Base-by-base conservation (phyloP, 2,113 vertebrate genomes). In the Barbus barbus region DNA sequence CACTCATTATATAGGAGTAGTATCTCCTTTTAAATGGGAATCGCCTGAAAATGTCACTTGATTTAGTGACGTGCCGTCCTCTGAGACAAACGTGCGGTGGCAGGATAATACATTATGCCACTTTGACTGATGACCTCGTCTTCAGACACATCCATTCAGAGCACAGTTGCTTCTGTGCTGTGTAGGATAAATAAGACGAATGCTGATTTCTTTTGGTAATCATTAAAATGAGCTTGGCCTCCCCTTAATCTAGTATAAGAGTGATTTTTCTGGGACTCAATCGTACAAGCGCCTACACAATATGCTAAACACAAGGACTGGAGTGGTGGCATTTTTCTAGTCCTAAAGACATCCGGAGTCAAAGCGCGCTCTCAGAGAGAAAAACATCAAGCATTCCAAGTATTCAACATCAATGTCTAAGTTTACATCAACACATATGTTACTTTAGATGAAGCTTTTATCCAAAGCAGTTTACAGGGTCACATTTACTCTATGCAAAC, bases 301-400 rank as follows among this genome's bases (percentile, higher is more conserved):
- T 12, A 76, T 33, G 28, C 26, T 31, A 18, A 8, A 18, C 22
- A 46, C 36, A 51, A 44, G 16, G n/a, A 28, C 78, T 65, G 78
- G 78, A 80, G 24, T 65, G 78, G 60, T 33, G 16, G 44, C 78
- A 81, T 67, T 81, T 81, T 81, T 81, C 36, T n/a, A 67, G 38
- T 28, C 13, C 31, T 31, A 4, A 80, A 61, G 16, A 80, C 60
- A 65, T 28, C 58, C 33, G 58, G 78, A 48, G 24, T 33, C 9
- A 81, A 31, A 81, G 38, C 24, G 12, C 3, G 6, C 26, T 67
- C 14, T 65, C 13, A 38, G 13, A 38, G 28, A 36, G 69, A 72
- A 36, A 72, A 18, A 9, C 71, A 73, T 46, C 38, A 46, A n/a
- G 38, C 4, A 73, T 73, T 73, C 41, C 38, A 73, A 46, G 38